These are phyloP conservation scores for Meteorus sp. DNA, from an alignment of 1,140 invertebrate species.

Conservation along the genomic window DNA sequence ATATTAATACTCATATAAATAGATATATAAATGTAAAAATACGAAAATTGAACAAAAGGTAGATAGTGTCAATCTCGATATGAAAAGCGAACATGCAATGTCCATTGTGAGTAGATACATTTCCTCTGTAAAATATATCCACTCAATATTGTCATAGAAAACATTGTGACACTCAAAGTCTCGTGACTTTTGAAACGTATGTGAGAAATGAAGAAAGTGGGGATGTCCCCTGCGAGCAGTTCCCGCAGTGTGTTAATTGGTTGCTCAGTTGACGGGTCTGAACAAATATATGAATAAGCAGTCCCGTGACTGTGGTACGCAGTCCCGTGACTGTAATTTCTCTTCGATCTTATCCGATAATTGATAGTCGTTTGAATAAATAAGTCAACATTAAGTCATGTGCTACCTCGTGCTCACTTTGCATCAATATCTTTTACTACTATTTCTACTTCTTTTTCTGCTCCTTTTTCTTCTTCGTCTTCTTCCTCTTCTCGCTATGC, in stretches of 20 bases:
- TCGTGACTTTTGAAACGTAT: slow-evolving; percentile 12
- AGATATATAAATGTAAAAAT: too few species aligned
- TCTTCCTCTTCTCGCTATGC: neutral
- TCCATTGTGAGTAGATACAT: too few species aligned
- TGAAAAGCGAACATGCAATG: too few species aligned
- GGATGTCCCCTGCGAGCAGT: neutral
- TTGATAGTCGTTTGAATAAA: slow-evolving; percentile 26
- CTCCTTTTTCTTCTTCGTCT: neutral
- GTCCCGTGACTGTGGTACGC: slow-evolving; percentile 20
- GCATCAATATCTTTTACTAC: neutral
- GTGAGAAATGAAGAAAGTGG: slow-evolving; percentile 3
- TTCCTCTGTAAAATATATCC: neutral
- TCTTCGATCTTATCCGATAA: slow-evolving; percentile 17
- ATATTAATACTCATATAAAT: too few species aligned
- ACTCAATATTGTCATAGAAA: neutral
- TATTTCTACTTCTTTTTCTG: neutral
- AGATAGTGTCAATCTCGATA: too few species aligned
- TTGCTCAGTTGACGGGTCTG: neutral
- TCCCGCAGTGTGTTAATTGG: slow-evolving; percentile 17
- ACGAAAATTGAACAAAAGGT: too few species aligned
- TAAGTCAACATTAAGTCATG: slow-evolving; percentile 19
- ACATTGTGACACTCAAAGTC: slow-evolving; percentile 7
- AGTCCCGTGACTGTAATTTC: slow-evolving; percentile 7
- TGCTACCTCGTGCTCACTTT: slow-evolving; percentile 12
- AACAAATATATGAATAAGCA: slow-evolving; percentile 14